Evolutionary conservation across 2,888 invertebrate genomes (phyloP).

Genomic region (Phlogophora meticulosa): DNA sequence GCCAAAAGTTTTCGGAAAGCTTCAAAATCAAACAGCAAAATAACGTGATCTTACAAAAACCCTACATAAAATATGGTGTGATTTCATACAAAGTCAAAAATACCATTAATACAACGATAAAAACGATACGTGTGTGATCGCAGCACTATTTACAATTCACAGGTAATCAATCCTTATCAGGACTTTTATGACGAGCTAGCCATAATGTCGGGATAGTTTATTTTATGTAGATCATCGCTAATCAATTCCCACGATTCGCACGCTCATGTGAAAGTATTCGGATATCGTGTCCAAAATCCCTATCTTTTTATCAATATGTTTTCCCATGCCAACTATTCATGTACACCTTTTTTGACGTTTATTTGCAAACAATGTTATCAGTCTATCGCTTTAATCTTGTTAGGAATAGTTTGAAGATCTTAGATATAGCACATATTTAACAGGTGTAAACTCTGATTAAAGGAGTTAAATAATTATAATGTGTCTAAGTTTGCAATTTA

Average conservation of each 20-base stretch:
- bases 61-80: not conserved
- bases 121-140: conserved; percentile 48
- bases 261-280: conserved; percentile 80
- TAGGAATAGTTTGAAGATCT: conserved; percentile 14
- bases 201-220: conserved; percentile 69
- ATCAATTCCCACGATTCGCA: conserved; percentile 82
- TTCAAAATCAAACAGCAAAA: not conserved
- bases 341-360: conserved; percentile 71
- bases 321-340: conserved; percentile 81
- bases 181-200: conserved; percentile 70
- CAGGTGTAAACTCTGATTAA: conserved; percentile 3
- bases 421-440: conserved; percentile 1
- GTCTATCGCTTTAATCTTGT: conserved; percentile 48
- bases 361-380: conserved; percentile 76
- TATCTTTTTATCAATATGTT: conserved; percentile 82
- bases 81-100: conserved; percentile 8
- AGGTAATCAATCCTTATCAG: conserved; percentile 68
- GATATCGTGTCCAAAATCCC: conserved; percentile 76
- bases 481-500: conserved; percentile 4
- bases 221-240: conserved; percentile 74
- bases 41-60: not conserved
- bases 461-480: not conserved
- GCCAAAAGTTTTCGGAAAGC: not conserved
- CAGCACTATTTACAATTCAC: conserved; percentile 64
- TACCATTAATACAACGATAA: conserved; percentile 30